phyloP scores from a whole-genome alignment of 2,113 vertebrate species.

The Pteronura brasiliensis region DNA sequence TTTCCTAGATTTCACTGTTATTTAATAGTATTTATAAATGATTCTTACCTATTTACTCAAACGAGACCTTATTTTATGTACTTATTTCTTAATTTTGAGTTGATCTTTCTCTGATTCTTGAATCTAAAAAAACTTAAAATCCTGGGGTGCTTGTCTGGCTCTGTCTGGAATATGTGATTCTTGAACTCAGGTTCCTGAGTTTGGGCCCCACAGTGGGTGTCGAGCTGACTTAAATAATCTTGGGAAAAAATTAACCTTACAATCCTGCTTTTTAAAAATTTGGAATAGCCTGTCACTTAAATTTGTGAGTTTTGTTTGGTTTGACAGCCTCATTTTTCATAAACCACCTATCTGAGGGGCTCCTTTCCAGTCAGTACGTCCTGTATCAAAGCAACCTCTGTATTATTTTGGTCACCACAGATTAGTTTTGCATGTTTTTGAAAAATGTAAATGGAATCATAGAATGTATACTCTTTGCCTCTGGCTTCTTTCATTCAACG shows the following conservation, averaged over 20 bases:
- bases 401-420: background rate
- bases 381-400: rapidly evolving
- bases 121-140: background rate
- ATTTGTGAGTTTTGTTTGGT: background rate
- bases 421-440: background rate
- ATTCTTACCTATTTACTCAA: background rate
- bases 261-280: background rate
- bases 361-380: background rate
- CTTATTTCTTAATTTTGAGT: background rate
- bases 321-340: background rate
- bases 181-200: background rate
- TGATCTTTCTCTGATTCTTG: background rate
- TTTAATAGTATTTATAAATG: background rate
- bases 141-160: background rate
- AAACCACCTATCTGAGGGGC: background rate
- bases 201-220: background rate
- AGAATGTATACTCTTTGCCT: background rate
- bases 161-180: background rate
- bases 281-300: background rate
- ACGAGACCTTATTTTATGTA: background rate
- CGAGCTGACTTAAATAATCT: background rate
- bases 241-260: background rate
- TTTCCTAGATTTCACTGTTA: background rate
- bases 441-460: background rate
- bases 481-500: background rate